phyloP scores from a whole-genome alignment of 2,888 invertebrate genomes.

The Polyommatus iphigenia region DNA sequence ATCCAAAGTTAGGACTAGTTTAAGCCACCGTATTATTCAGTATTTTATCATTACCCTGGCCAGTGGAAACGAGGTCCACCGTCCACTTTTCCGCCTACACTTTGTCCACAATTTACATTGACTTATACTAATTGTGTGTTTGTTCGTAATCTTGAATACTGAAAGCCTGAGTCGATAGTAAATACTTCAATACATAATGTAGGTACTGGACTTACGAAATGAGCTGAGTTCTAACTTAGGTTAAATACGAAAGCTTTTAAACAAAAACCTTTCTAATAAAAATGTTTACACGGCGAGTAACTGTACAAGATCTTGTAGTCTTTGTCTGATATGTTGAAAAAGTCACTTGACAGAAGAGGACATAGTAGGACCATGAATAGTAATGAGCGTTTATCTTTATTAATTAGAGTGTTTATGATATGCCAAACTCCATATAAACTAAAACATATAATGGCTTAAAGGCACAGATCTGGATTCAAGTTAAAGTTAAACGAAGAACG shows the following conservation, averaged over 20 bases:
- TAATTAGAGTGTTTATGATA: background rate
- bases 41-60: background rate
- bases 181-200: background rate
- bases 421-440: background rate
- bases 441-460: background rate
- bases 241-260: background rate
- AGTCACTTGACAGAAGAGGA: too few relatives aligned
- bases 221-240: background rate
- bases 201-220: background rate
- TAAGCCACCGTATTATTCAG: background rate
- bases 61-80: background rate
- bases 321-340: too few relatives aligned
- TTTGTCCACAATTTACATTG: conserved; percentile 4
- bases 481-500: too few relatives aligned
- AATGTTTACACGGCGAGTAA: background rate
- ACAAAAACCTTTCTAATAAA: background rate
- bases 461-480: too few relatives aligned
- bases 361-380: too few relatives aligned
- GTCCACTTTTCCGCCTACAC: background rate
- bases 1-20: background rate
- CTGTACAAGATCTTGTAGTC: background rate
- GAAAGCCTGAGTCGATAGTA: conserved; percentile 5
- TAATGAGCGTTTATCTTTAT: too few relatives aligned
- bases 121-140: conserved; percentile 9
- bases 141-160: conserved; percentile 2